Evolutionary conservation across 2,113 vertebrate species (phyloP).

Genomic region (Mormyrus lacerda): DNA sequence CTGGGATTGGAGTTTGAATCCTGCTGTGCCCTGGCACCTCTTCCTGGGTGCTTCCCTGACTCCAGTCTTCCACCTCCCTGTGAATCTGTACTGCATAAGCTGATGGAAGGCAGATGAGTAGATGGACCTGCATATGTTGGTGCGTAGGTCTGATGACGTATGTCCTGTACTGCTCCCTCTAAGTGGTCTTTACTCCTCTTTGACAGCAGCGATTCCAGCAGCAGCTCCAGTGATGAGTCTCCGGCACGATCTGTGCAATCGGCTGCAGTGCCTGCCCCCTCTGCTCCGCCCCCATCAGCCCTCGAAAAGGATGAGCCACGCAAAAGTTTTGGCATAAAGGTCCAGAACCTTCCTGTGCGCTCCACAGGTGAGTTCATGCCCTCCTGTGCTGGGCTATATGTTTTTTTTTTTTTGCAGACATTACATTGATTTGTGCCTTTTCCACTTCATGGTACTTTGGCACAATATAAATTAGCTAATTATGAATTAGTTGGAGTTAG

Average conservation of each 20-base stretch:
- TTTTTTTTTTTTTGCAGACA: not conserved
- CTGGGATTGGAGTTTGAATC: not conserved
- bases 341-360: conserved; percentile 97
- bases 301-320: conserved; percentile 96
- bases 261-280: conserved; percentile 85
- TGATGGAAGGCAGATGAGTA: not conserved
- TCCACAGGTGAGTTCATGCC: conserved; percentile 76
- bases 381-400: not conserved
- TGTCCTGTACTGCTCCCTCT: not conserved
- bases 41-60: not conserved
- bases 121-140: not conserved
- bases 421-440: not conserved
- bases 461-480: not conserved
- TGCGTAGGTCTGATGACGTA: not conserved
- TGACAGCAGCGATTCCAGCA: conserved; percentile 85
- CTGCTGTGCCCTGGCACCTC: not conserved
- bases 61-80: not conserved
- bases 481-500: not conserved
- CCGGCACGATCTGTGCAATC: conserved; percentile 93
- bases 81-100: not conserved
- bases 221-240: conserved; percentile 91
- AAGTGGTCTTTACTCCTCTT: not conserved
- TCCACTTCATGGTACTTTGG: not conserved
- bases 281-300: conserved; percentile 77
- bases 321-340: conserved; percentile 98